These are phyloP conservation scores for Myrmecophaga tridactyla DNA, from an alignment of 2,113 vertebrate species.

Conservation along the genomic window DNA sequence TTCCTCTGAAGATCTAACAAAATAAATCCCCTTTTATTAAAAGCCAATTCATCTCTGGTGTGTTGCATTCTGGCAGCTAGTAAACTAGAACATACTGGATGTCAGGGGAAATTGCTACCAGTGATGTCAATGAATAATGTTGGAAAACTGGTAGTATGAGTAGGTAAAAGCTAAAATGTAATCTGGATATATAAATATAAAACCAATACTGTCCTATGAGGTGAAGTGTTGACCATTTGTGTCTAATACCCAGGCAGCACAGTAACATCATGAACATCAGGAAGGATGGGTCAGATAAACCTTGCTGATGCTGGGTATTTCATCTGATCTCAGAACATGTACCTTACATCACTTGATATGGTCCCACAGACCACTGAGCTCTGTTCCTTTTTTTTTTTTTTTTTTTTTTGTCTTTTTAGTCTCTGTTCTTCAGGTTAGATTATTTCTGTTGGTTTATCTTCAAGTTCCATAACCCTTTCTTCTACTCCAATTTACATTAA, in stretches of 20 bases:
- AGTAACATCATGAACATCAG: neutral
- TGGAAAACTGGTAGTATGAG: too few relatives aligned
- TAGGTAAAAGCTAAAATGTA: neutral
- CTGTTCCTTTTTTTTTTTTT: neutral
- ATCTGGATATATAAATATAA: neutral
- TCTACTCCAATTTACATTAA: neutral
- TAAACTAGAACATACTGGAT: too few relatives aligned
- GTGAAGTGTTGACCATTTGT: neutral
- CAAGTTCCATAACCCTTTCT: neutral
- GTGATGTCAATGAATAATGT: neutral
- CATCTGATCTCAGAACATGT: neutral
- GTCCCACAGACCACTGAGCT: neutral
- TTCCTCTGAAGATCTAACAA: too few relatives aligned
- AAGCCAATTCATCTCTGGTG: too few relatives aligned
- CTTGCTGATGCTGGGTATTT: neutral
- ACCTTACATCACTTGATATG: neutral
- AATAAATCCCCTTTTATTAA: too few relatives aligned
- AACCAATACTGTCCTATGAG: neutral
- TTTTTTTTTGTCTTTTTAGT: neutral
- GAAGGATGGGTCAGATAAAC: neutral
- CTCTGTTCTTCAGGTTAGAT: neutral
- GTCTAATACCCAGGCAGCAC: neutral
- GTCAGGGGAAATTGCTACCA: neutral
- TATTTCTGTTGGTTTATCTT: neutral
- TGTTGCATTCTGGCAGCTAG: too few relatives aligned